Conservation (phyloP, 2,888 invertebrate genomes). For the Dinocampus coccinellae region DNA sequence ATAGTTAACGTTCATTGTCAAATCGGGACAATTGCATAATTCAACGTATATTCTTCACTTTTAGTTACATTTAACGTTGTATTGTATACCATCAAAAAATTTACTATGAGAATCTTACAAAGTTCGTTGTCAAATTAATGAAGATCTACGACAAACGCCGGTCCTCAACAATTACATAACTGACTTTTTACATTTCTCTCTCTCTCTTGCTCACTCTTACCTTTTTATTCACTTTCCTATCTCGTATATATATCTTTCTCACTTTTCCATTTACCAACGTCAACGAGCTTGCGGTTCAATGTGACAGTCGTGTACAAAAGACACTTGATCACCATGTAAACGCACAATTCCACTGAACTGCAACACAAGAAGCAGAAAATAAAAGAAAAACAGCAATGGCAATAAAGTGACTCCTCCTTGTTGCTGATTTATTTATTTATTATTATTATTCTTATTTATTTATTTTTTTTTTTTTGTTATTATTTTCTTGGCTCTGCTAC, state of each 20-base stretch:
- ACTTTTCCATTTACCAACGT: background rate
- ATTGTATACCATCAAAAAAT: slow-evolving; percentile 26
- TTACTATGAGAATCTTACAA: slow-evolving; percentile 29
- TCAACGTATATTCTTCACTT: slow-evolving; percentile 16
- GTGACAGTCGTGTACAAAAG: background rate
- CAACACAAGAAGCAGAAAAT: too few species aligned
- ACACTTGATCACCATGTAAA: background rate
- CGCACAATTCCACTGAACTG: slow-evolving; percentile 3
- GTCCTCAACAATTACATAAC: slow-evolving; percentile 30
- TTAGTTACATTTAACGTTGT: slow-evolving; percentile 13
- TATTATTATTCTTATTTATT: slow-evolving; percentile 3
- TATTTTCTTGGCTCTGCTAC: too few species aligned
- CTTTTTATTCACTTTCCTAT: background rate
- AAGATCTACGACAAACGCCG: slow-evolving; percentile 47
- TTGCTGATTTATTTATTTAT: background rate
- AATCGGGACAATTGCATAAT: slow-evolving; percentile 28
- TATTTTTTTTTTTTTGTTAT: slow-evolving; percentile 10
- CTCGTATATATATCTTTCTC: slow-evolving; percentile 8
- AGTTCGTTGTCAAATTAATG: slow-evolving; percentile 48
- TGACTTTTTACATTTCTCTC: slow-evolving; percentile 18
- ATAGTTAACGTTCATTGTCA: slow-evolving; percentile 19
- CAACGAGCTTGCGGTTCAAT: slow-evolving; percentile 15
- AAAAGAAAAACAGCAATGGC: background rate
- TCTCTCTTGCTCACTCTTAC: background rate
- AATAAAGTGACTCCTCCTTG: slow-evolving; percentile 16